Evolutionary conservation across 2,797 vertebrate genomes (phyloP).

Genomic region (Sebastes nivosus): DNA sequence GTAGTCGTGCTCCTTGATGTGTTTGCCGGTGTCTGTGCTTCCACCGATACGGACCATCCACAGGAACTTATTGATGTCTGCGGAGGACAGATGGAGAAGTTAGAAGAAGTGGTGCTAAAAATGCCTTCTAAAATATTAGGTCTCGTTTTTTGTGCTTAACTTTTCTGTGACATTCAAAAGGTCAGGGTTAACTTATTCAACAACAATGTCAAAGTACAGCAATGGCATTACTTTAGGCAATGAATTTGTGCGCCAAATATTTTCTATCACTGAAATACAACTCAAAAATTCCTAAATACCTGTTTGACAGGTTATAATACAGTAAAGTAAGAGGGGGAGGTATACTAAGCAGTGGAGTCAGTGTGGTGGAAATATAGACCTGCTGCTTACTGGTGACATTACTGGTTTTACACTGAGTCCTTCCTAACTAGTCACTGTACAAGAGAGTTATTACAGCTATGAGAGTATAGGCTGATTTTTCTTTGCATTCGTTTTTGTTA

Average conservation of each 20-base stretch:
- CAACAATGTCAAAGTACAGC: not conserved
- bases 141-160: too few relatives aligned
- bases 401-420: too few relatives aligned
- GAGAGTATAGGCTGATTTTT: not conserved
- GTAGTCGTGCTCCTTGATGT: conserved; percentile 99
- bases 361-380: not conserved
- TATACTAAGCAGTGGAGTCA: not conserved
- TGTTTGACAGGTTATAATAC: not conserved
- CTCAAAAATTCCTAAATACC: not conserved
- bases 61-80: conserved; percentile 99
- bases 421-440: not conserved
- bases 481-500: not conserved
- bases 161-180: too few relatives aligned
- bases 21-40: conserved; percentile 95
- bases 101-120: not conserved
- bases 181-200: not conserved
- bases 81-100: not conserved
- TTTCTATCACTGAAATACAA: not conserved
- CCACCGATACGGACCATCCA: conserved; percentile 99
- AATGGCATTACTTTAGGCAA: not conserved
- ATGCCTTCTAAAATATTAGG: too few relatives aligned
- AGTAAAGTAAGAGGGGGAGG: not conserved
- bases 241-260: not conserved
- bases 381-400: not conserved
- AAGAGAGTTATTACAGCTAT: not conserved